These are phyloP conservation scores for Pristionchus exspectatus DNA, from an alignment of 2,888 invertebrate genomes.

Conservation along the genomic window DNA sequence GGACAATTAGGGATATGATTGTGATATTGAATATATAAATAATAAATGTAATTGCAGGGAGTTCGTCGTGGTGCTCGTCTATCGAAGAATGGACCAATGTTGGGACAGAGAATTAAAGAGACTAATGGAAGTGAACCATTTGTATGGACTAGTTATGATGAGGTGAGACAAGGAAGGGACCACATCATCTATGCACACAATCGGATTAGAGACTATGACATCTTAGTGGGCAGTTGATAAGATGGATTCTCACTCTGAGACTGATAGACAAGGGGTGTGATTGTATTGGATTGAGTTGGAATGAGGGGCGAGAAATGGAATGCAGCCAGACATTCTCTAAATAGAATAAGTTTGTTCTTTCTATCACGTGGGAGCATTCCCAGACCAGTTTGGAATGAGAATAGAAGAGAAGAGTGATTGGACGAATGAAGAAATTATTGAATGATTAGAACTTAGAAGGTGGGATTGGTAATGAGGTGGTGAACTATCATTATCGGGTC, in stretches of 20 bases:
- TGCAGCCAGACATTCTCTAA: not conserved
- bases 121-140: constrained; percentile 72
- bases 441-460: not conserved
- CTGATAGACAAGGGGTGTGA: not conserved
- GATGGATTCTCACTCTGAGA: no score
- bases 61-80: constrained; percentile 92
- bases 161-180: constrained; percentile 57
- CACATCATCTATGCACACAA: not conserved
- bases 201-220: not conserved
- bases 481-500: not conserved
- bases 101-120: constrained; percentile 71
- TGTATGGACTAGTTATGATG: constrained; percentile 75
- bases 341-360: not conserved
- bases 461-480: not conserved
- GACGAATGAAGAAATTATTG: constrained; percentile 3
- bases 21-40: not conserved
- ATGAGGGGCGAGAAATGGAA: not conserved
- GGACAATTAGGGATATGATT: not conserved
- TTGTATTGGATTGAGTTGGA: not conserved
- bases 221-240: not conserved
- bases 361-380: constrained; percentile 5
- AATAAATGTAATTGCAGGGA: constrained; percentile 56
- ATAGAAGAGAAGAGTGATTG: not conserved
- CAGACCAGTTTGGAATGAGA: constrained; percentile 33
- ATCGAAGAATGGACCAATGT: constrained; percentile 85